Evolutionary conservation across 2,888 invertebrate species (phyloP), one percentile per base, ranked within the genome.

Genomic region (Monopis laevigella): DNA sequence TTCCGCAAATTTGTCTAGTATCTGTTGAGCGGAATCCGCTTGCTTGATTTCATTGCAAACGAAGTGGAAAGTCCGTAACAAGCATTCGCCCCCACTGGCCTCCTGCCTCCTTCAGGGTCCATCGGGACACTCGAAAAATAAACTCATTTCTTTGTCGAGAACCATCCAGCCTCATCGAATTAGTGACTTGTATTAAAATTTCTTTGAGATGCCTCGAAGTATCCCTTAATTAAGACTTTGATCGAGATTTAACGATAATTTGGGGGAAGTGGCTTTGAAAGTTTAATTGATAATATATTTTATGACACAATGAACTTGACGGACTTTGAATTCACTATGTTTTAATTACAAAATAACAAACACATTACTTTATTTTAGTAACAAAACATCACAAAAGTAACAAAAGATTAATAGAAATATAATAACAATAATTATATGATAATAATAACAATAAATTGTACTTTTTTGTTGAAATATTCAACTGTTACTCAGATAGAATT

Each of bases 61-160:
- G 54, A 56, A 59, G 52, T 53, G 55, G 53, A 51, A 53, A 51
- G 19, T 36, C 4, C 12, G 36, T 36, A 36, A 55, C 55, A 54
- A 56, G 50, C 53, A 51, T 52, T 52, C 51, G 40, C 41, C 45
- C 47, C 49, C 46, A 42, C 47, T 38, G 46, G 46, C 42, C 49
- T 47, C 42, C 47, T 38, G 46, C 46, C 42, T 44, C 47, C 48
- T 46, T 43, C 47, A 38, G 45, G 46, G 44, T 51, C 48, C 57
- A 53, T 55, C 51, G 48, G 45, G 46, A 44, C 51, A 50, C 58
- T 62, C 47, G 52, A 56, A 56, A 59, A 57, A 62, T 62, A 64
- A 62, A 64, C 56, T 60, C 56, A 48, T 55, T 52, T 51, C 51
- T 59, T 58, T 54, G 51, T 62, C 48, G 48, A 69, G 60, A 39